phyloP scores from a whole-genome alignment of 2,113 vertebrate genomes.

The Bubalus kerabau region DNA sequence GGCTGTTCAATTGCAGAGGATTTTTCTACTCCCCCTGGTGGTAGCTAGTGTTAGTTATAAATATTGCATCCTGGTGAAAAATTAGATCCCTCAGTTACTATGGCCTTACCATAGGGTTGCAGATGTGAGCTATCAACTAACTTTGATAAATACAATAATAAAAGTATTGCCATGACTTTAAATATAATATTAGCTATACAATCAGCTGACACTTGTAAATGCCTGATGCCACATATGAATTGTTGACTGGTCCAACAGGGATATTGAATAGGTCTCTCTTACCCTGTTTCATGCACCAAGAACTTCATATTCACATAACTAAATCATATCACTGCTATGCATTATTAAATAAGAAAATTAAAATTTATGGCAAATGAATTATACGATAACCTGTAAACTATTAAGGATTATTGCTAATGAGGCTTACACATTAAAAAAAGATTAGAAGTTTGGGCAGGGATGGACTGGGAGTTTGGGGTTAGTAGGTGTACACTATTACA shows the following conservation, averaged over 20 bases:
- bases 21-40: background rate
- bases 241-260: background rate
- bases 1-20: background rate
- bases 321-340: background rate
- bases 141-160: background rate
- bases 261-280: background rate
- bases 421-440: background rate
- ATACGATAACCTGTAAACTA: background rate
- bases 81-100: background rate
- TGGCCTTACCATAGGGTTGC: background rate
- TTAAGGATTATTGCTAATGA: background rate
- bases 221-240: background rate
- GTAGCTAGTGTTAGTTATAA: background rate
- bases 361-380: background rate
- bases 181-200: background rate
- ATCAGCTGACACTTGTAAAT: background rate
- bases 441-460: background rate
- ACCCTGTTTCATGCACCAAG: background rate
- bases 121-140: background rate
- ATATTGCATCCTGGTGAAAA: slow-evolving; percentile 16
- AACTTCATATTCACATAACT: background rate
- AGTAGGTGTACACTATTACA: background rate
- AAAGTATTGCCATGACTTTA: background rate
- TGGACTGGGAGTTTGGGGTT: background rate
- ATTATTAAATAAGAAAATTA: slow-evolving; percentile 20